These are phyloP conservation scores for Mola mola DNA, from an alignment of 2,113 vertebrate species.

Conservation along the genomic window DNA sequence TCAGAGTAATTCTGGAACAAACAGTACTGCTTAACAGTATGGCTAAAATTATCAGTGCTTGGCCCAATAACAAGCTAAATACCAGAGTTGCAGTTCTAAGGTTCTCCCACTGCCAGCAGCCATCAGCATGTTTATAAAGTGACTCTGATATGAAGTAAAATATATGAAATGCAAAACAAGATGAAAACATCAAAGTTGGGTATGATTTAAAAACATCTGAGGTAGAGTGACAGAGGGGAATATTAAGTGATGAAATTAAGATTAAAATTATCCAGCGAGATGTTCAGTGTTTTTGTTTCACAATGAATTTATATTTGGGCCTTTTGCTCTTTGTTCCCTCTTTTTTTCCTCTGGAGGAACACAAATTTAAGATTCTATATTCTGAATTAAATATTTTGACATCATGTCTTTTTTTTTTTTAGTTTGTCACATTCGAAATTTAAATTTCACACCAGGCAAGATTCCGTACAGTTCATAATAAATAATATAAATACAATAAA, in stretches of 20 bases:
- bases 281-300: too few relatives aligned
- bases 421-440: too few relatives aligned
- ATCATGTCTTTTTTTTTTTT: conserved; percentile 24
- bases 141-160: conserved; percentile 38
- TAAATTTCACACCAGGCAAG: too few relatives aligned
- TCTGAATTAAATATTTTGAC: too few relatives aligned
- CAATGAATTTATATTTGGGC: too few relatives aligned
- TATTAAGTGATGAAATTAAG: background rate
- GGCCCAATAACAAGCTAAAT: background rate
- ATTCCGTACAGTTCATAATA: too few relatives aligned
- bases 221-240: conserved; percentile 47
- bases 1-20: too few relatives aligned
- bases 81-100: conserved; percentile 16
- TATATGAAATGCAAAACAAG: background rate
- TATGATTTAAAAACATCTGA: conserved; percentile 36
- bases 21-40: too few relatives aligned
- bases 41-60: too few relatives aligned
- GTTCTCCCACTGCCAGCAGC: conserved; percentile 27
- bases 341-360: background rate
- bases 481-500: conserved; percentile 6
- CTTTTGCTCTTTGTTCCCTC: too few relatives aligned
- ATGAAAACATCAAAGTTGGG: conserved; percentile 12
- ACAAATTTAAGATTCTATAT: background rate
- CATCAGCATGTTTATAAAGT: conserved; percentile 53
- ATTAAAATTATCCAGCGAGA: background rate